phyloP scores from a whole-genome alignment of 2,888 invertebrate species.

The Torymus aiolomorphi region DNA sequence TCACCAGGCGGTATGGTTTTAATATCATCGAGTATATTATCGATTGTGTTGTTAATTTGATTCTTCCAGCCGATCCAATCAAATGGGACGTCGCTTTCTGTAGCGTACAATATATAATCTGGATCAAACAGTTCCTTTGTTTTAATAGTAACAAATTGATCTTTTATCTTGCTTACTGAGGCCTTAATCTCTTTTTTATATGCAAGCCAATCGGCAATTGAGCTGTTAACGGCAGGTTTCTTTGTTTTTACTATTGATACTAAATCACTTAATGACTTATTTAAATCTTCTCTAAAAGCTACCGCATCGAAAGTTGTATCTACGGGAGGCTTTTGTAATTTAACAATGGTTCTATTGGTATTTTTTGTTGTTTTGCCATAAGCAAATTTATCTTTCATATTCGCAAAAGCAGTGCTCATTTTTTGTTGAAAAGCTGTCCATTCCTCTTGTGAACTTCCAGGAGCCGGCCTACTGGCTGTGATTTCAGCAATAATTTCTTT shows the following conservation, averaged over 20 bases:
- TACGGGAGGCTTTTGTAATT: not conserved
- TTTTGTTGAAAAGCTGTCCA: conserved; percentile 59
- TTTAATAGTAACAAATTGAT: conserved; percentile 17
- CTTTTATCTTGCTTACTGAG: conserved; percentile 28
- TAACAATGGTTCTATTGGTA: not conserved
- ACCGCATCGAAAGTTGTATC: not conserved
- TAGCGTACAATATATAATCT: not conserved
- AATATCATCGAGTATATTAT: conserved; percentile 33
- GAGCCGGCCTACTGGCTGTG: conserved; percentile 30
- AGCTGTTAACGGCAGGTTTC: conserved; percentile 8
- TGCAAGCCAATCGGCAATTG: conserved; percentile 28
- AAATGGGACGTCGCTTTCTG: conserved; percentile 19
- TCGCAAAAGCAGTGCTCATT: conserved; percentile 34
- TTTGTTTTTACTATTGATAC: conserved; percentile 21
- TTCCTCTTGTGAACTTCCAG: conserved; percentile 32
- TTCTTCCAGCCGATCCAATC: conserved; percentile 52
- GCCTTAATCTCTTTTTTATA: conserved; percentile 41
- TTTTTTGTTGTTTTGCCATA: not conserved
- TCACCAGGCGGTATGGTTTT: not conserved
- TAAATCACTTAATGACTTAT: conserved; percentile 27
- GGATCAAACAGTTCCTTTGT: not conserved
- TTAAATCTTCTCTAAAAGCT: conserved; percentile 29
- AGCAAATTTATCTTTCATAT: conserved; percentile 24
- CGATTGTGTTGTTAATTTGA: conserved; percentile 49
- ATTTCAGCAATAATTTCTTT: conserved; percentile 33